These are phyloP conservation scores for Lordiphosa collinella DNA, from an alignment of 1,140 invertebrate species.

Conservation along the genomic window DNA sequence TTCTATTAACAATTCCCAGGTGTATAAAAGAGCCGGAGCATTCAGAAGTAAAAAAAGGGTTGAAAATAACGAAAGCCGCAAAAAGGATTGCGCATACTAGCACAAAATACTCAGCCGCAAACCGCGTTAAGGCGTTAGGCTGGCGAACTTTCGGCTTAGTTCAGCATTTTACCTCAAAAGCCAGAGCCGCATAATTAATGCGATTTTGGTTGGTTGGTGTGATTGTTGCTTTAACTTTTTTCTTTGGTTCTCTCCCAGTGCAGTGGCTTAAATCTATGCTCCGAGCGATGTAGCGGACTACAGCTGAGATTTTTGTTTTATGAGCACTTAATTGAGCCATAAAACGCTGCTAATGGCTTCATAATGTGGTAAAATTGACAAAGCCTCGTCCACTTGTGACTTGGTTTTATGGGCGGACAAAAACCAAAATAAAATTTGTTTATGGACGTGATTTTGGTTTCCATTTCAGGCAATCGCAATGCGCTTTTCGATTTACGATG, in stretches of 20 bases:
- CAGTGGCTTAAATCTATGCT: conserved; percentile 22
- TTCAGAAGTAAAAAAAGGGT: conserved; percentile 33
- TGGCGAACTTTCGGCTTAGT: conserved; percentile 18
- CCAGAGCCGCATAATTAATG: conserved; percentile 65
- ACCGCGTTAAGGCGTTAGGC: conserved; percentile 21
- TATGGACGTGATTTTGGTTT: conserved; percentile 35
- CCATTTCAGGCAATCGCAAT: conserved; percentile 13
- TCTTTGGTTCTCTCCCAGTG: conserved; percentile 6
- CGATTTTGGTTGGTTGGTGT: conserved; percentile 40
- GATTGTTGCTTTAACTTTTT: neutral
- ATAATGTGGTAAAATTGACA: conserved; percentile 43
- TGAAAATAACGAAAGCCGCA: conserved; percentile 1
- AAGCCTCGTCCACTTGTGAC: conserved; percentile 4
- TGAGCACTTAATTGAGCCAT: conserved; percentile 62
- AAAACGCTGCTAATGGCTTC: conserved; percentile 54
- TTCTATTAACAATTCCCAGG: conserved; percentile 41
- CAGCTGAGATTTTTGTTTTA: conserved; percentile 46
- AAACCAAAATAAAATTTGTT: conserved; percentile 42
- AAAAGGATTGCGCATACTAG: conserved; percentile 16
- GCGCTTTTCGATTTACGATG: conserved; percentile 38
- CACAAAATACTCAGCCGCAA: conserved; percentile 10
- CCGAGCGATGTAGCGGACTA: conserved; percentile 5
- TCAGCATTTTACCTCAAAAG: conserved; percentile 8
- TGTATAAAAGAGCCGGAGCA: conserved; percentile 17
- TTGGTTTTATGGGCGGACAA: conserved; percentile 14